Evolutionary conservation across 2,888 invertebrate species (phyloP), one percentile per base, ranked within the genome.

Genomic region (Agrochola lota): DNA sequence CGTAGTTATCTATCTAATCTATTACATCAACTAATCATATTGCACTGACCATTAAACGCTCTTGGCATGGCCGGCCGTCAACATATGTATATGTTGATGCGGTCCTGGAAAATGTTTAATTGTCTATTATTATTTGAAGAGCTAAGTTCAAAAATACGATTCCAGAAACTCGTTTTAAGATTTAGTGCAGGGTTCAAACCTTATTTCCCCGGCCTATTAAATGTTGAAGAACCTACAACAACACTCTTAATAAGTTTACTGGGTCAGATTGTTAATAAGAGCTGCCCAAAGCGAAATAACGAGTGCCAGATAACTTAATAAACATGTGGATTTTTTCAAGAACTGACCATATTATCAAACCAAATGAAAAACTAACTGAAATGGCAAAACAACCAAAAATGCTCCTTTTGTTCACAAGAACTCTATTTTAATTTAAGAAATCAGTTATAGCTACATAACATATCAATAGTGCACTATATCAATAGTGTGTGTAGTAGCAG

Each of bases 1-100:
- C 8, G 6, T 49, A 80, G 30, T 12, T 67, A 35, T 5, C n/a
- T 69, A 71, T 80, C 73, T 64, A 23, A 81, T 64, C 74, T 57
- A 64, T 43, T 57, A 59, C 55, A 63, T 64, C n/a, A 43, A 30
- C 23, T 59, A 30, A 78, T 73, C 40, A 30, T 80, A 30, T 49
- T 57, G 73, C 73, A 72, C 35, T 63, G 20, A 20, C 26, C 30
- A 78, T 57, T 40, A 30, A 30, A 80, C 23, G 9, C 9, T 49
- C 46, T 15, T 43, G 17, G 3, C 26, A 20, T 11, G n/a, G 35
- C 1, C 17, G 20, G 3, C 62, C 49, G 0, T 3, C 35, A 17
- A n/a, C n/a, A 40, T 40, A 9, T 35, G 2, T 35, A 3, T 35
- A 35, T 4, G 3, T 35, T 35, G 3, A 35, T 35, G 35, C 5